These are phyloP conservation scores for Drosophila grimshawi DNA, from an alignment of 1,140 invertebrate genomes.

Conservation along the genomic window DNA sequence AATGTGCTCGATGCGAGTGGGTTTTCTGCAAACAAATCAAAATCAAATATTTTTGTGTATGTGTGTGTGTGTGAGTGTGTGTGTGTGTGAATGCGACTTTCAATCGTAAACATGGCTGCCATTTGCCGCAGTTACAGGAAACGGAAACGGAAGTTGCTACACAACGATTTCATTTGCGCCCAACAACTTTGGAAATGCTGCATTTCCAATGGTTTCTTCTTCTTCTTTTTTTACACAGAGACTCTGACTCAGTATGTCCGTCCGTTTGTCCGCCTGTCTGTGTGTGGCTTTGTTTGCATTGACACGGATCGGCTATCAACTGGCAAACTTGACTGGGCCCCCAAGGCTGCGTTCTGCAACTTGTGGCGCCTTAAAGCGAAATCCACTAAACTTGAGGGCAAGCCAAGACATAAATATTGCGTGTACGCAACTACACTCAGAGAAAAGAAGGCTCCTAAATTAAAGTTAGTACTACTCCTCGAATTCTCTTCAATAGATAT, in stretches of 20 bases:
- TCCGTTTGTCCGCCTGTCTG: constrained; percentile 7
- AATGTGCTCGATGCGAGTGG: constrained; percentile 36
- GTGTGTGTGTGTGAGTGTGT: constrained; percentile 62
- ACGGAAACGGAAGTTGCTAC: constrained; percentile 71
- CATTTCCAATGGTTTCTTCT: constrained; percentile 21
- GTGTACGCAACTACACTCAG: constrained; percentile 32
- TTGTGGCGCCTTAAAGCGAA: constrained; percentile 53
- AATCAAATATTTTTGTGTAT: constrained; percentile 62
- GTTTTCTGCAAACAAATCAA: constrained; percentile 79
- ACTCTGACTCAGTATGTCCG: constrained; percentile 31
- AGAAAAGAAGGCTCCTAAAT: no score
- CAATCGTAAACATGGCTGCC: constrained; percentile 67
- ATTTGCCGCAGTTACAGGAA: constrained; percentile 19
- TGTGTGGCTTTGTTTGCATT: constrained; percentile 64
- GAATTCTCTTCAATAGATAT: no score
- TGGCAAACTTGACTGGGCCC: constrained; percentile 63
- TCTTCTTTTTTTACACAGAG: not conserved
- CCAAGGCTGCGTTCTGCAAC: constrained; percentile 56
- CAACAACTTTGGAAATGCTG: constrained; percentile 77
- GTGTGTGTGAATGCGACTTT: constrained; percentile 70
- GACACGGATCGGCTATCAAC: constrained; percentile 67
- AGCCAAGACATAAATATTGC: constrained; percentile 64
- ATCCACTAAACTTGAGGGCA: constrained; percentile 47
- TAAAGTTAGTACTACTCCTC: no score
- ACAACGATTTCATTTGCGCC: constrained; percentile 80